Conservation (phyloP, 2,888 invertebrate genomes). For the Zhuqinia jingwanae region DNA sequence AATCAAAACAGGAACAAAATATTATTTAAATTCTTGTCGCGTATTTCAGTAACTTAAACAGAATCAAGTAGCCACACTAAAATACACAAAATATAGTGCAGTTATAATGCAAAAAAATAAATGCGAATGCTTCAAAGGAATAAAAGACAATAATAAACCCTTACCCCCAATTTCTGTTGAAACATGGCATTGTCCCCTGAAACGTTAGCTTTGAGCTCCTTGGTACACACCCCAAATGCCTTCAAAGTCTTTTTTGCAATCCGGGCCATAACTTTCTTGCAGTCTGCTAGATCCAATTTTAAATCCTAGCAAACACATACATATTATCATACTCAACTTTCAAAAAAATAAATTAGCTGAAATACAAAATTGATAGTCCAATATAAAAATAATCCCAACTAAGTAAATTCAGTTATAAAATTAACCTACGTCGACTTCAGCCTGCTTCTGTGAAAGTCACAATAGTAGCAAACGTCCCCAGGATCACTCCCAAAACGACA, state of each 20-base stretch:
- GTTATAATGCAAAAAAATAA: not conserved
- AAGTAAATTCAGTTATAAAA: not conserved
- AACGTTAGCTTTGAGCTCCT: conserved; percentile 42
- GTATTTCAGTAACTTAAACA: no score
- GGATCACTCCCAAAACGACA: not conserved
- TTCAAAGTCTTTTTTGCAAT: conserved; percentile 58
- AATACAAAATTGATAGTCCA: no score
- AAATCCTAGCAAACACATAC: conserved; percentile 20
- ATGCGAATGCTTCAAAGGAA: not conserved
- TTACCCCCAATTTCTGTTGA: conserved; percentile 57
- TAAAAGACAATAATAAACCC: not conserved
- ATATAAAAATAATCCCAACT: no score
- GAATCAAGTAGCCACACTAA: no score
- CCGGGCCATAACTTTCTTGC: conserved; percentile 59
- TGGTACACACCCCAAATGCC: conserved; percentile 50
- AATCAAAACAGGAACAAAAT: not conserved
- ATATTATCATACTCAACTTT: not conserved
- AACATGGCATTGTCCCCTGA: conserved; percentile 46
- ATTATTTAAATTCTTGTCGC: not conserved
- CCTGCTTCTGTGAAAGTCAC: not conserved
- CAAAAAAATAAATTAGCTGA: no score
- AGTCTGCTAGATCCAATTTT: conserved; percentile 44
- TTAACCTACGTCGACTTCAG: not conserved
- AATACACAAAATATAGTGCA: not conserved
- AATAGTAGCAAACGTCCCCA: not conserved